These are phyloP conservation scores for Acromyrmex charruanus DNA, from an alignment of 1,140 invertebrate genomes.

Conservation along the genomic window DNA sequence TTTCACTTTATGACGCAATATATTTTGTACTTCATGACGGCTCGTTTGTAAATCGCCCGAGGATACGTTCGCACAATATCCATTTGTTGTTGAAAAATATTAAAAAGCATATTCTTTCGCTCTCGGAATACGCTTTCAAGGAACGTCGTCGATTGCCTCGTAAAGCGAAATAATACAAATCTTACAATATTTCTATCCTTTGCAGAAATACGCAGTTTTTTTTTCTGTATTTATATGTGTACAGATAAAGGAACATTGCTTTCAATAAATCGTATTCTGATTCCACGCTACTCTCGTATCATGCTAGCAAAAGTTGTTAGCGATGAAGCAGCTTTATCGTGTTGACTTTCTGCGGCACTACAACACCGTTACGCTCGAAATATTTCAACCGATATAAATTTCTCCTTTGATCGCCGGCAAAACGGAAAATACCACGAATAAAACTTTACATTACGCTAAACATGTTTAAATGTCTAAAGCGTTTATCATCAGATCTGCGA, in stretches of 20 bases:
- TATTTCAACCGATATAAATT: conserved; percentile 25
- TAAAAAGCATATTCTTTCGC: not conserved
- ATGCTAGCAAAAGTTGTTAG: not conserved
- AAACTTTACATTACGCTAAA: conserved; percentile 24
- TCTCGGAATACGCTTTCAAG: not conserved
- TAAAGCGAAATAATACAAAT: not conserved
- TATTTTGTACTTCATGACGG: not conserved
- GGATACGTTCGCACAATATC: conserved; percentile 21
- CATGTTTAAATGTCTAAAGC: not conserved
- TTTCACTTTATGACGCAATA: not conserved
- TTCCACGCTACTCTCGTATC: not conserved
- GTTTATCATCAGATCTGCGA: not conserved
- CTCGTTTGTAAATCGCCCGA: conserved; percentile 7
- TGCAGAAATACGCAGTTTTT: not conserved
- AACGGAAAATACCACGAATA: conserved; percentile 5
- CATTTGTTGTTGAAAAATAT: conserved; percentile 25
- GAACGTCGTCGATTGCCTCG: not conserved
- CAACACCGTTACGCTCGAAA: not conserved
- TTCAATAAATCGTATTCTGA: not conserved
- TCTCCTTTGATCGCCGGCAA: conserved; percentile 4
- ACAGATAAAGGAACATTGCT: not conserved
- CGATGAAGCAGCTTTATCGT: not conserved
- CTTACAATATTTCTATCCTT: not conserved
- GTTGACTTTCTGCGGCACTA: conserved; percentile 22
- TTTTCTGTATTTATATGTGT: not conserved